Base-by-base conservation (phyloP, 2,888 invertebrate species). In the Melinopterus prodromus region DNA sequence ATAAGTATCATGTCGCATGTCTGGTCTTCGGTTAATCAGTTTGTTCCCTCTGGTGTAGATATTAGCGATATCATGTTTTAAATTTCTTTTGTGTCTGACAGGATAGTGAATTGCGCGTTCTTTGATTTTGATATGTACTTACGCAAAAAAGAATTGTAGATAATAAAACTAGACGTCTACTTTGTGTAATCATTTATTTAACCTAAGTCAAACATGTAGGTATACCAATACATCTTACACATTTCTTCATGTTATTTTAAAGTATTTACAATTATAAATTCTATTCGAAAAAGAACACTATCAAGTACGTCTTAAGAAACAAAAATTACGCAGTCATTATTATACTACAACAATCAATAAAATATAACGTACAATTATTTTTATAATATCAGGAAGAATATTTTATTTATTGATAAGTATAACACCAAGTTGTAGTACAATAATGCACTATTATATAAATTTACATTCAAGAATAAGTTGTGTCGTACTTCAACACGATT, bases 181-280 rank as follows among this genome's bases (percentile, higher is more conserved):
- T 53, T 53, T 12, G 12, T 53, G 12, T 53, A 3, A 53, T 53
- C 53, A 53, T 53, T 53, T 53, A 53, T 76, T 76, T 79, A 76
- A 79, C 75, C 79, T 79, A 79, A 79, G 6, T 38, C 38, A 79
- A 79, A 70, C 76, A 79, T 79, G 79, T 26, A 26, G 26, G 26
- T 79, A 79, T 79, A 75, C 53, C 76, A 79, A 79, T 76, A 79
- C 79, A 79, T 79, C 76, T 69, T 79, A 79, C 79, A 79, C 70
- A 16, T 77, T 53, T 53, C 5, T 1, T 53, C 53, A 53, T 53
- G 12, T 53, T 53, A 53, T 53, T 53, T 53, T 4, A 53, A 2
- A 53, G 53, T 53, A 53, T 53, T 53, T 53, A 53, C 53, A 53
- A 53, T 53, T 53, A 53, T 53, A 53, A 53, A 53, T 12, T 53